Evolutionary conservation across 2,113 vertebrate genomes (phyloP).

Genomic region (Lagopus leucura): DNA sequence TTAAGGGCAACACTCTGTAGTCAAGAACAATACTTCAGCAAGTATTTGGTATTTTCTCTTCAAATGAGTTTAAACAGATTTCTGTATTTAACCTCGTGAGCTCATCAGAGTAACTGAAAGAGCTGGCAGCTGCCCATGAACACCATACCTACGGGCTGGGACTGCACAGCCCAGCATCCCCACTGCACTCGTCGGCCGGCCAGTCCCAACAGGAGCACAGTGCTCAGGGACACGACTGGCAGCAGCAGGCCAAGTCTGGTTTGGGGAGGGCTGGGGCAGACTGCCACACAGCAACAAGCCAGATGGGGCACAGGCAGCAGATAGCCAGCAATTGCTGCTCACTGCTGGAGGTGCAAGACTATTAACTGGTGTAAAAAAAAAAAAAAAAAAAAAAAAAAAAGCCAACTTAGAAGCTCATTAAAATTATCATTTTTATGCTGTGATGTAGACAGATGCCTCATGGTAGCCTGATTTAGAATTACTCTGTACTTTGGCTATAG

Average conservation of each 20-base stretch:
- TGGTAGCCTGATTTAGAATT: fast-evolving
- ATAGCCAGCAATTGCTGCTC: fast-evolving
- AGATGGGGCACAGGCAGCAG: background rate
- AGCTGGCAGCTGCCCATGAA: background rate
- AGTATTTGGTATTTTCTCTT: background rate
- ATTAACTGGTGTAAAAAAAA: background rate
- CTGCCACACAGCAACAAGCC: fast-evolving
- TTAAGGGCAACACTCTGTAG: background rate
- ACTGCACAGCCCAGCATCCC: background rate
- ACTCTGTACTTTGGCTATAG: fast-evolving
- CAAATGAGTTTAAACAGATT: background rate
- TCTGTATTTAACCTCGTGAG: background rate
- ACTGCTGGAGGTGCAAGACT: fast-evolving
- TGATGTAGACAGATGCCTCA: fast-evolving
- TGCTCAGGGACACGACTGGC: fast-evolving
- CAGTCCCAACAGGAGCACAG: background rate
- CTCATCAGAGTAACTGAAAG: background rate
- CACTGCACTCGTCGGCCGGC: fast-evolving
- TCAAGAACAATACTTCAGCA: background rate
- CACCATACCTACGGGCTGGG: fast-evolving
- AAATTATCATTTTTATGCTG: background rate
- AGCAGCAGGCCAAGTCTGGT: fast-evolving
- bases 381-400: background rate
- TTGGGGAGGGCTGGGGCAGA: background rate
- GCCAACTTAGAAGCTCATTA: fast-evolving